Base-by-base conservation (phyloP, 2,113 vertebrate species). In the Aegithalos caudatus region DNA sequence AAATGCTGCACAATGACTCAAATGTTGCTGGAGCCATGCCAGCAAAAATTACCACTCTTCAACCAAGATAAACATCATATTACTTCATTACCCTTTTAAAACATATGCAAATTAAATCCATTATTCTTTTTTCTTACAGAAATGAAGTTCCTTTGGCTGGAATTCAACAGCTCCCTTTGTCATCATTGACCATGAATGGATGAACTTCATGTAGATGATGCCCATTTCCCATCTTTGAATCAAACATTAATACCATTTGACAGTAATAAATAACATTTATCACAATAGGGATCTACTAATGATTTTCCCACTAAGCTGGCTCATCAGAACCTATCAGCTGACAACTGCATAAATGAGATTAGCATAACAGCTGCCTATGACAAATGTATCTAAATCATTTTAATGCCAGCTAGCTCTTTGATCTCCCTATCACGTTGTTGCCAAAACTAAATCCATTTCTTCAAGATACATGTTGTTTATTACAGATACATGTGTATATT, bases 1-100 rank as follows among this genome's bases (percentile, higher is more conserved):
- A 98, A 98, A 97, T 94, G 97, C 93, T 94, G 95, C 95, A 98
- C 97, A 98, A 98, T 97, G 97, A 96, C 96, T 97, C 91, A 96
- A 98, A 98, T 94, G 97, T 97, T 95, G 95, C 96, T 98, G 98
- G 98, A 98, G 96, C 86, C 86, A 94, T 86, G 98, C 99, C 98
- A 99, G 93, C 82, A 98, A 98, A 99, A 98, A 99, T 99, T 98
- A 98, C 99, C 99, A 99, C 98, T 99, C 98, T 99, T 99, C 98
- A 98, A 98, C 98, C 98, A 99, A 99, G 98, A 99, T 99, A 99
- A 99, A 99, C 98, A 99, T 99, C 98, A 98, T 98, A 99, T 99
- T 99, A 99, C 99, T 99, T 99, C 98, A 99, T 99, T 99, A 99
- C 98, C 98, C 98, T 99, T 99, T 99, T 99, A 99, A 99, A 99